Evolutionary conservation across 2,113 vertebrate genomes (phyloP).

Genomic region (Cariama cristata): DNA sequence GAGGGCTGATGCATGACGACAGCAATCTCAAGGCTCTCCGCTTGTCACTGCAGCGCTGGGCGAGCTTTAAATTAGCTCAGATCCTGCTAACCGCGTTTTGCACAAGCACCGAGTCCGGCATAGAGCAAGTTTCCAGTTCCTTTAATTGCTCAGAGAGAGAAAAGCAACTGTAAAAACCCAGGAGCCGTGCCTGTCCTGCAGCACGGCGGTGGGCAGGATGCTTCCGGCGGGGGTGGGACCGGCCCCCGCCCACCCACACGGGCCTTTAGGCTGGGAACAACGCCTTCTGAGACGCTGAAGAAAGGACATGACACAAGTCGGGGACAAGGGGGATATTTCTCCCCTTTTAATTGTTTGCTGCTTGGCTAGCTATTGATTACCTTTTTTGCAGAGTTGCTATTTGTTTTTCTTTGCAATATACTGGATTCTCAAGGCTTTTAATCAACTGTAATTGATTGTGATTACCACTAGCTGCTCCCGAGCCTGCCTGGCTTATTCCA

Average conservation of each 20-base stretch:
- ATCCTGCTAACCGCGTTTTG: background rate
- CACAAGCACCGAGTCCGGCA: rapidly evolving
- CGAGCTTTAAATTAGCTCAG: rapidly evolving
- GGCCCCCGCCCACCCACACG: rapidly evolving
- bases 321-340: background rate
- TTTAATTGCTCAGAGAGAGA: background rate
- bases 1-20: background rate
- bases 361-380: conserved; percentile 20
- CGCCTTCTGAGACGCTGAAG: rapidly evolving
- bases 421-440: conserved; percentile 35
- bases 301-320: background rate
- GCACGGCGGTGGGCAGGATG: background rate
- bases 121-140: rapidly evolving
- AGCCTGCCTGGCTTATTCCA: background rate
- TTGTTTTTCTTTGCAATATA: conserved; percentile 23
- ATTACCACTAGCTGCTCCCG: background rate
- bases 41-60: background rate
- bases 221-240: rapidly evolving
- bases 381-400: conserved; percentile 5
- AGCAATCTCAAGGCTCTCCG: background rate
- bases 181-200: rapidly evolving
- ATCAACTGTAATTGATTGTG: conserved; percentile 35
- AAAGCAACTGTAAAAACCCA: rapidly evolving
- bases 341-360: background rate
- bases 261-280: background rate